These are phyloP conservation scores for Phortica variegata DNA, from an alignment of 1,140 invertebrate species.

Conservation along the genomic window DNA sequence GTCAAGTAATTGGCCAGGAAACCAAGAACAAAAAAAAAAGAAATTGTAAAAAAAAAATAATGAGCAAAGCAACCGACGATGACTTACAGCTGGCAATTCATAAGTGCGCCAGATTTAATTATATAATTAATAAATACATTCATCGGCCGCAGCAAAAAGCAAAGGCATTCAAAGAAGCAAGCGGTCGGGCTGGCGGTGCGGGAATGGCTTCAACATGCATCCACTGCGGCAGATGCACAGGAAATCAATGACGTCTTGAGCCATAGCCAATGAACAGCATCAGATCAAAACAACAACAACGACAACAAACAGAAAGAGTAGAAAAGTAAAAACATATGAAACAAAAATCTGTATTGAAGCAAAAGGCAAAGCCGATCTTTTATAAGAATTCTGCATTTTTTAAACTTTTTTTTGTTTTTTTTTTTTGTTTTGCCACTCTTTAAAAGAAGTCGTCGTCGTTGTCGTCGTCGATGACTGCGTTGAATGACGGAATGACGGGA, in stretches of 20 bases:
- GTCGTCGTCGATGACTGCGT: too few species aligned
- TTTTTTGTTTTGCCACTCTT: neutral
- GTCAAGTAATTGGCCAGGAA: conserved; percentile 30
- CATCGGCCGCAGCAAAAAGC: conserved; percentile 29
- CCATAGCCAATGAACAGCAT: conserved; percentile 1
- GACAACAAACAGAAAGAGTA: conserved; percentile 10
- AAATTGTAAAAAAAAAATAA: neutral
- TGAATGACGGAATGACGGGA: conserved; percentile 55
- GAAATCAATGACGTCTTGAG: too few species aligned
- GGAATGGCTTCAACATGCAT: neutral
- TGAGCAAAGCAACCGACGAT: too few species aligned
- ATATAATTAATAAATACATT: conserved; percentile 55
- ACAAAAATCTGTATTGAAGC: conserved; percentile 39
- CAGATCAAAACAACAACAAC: conserved; percentile 11
- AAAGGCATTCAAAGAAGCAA: conserved; percentile 20
- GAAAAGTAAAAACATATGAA: neutral
- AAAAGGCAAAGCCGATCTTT: too few species aligned
- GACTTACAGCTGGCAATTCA: conserved; percentile 15
- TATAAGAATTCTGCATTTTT: too few species aligned
- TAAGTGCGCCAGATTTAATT: conserved; percentile 40
- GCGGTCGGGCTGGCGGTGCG: conserved; percentile 17
- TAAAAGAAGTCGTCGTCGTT: too few species aligned
- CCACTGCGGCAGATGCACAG: neutral
- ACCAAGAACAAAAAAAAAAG: conserved; percentile 22
- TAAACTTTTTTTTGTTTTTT: neutral